phyloP scores from a whole-genome alignment of 2,888 invertebrate species.

The Epicampocera succincta region DNA sequence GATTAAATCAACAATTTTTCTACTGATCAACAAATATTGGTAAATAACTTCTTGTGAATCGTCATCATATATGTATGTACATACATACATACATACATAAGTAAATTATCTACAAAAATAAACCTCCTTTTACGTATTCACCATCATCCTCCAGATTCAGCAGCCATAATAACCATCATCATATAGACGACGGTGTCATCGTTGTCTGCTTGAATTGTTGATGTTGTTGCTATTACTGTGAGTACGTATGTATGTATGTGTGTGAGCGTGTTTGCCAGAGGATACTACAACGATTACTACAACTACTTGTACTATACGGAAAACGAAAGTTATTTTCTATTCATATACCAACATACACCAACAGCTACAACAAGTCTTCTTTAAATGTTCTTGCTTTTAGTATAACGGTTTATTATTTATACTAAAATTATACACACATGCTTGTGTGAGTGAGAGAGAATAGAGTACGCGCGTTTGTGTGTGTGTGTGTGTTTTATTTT shows the following conservation, averaged over 20 bases:
- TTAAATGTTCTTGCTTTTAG: conserved; percentile 23
- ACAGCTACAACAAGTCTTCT: conserved; percentile 19
- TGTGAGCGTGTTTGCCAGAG: conserved; percentile 18
- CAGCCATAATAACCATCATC: conserved; percentile 53
- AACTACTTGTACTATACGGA: conserved; percentile 64
- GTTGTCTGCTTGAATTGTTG: conserved; percentile 40
- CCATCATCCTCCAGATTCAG: not conserved
- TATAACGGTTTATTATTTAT: conserved; percentile 35
- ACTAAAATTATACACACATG: conserved; percentile 8
- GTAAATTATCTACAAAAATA: conserved; percentile 5
- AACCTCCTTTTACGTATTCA: conserved; percentile 6
- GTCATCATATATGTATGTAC: no score
- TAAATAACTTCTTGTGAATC: conserved; percentile 15
- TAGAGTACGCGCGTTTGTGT: not conserved
- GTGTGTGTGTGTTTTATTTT: conserved; percentile 18
- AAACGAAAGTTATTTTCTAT: conserved; percentile 69
- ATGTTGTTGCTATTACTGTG: conserved; percentile 24
- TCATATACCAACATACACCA: not conserved
- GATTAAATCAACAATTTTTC: conserved; percentile 72
- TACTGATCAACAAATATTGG: conserved; percentile 34
- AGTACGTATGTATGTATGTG: conserved; percentile 10
- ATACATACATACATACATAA: conserved; percentile 1
- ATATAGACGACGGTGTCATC: conserved; percentile 54
- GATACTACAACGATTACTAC: conserved; percentile 41
- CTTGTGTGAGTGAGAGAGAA: not conserved